phyloP scores from a whole-genome alignment of 2,797 vertebrate genomes.

The Trematomus bernacchii region DNA sequence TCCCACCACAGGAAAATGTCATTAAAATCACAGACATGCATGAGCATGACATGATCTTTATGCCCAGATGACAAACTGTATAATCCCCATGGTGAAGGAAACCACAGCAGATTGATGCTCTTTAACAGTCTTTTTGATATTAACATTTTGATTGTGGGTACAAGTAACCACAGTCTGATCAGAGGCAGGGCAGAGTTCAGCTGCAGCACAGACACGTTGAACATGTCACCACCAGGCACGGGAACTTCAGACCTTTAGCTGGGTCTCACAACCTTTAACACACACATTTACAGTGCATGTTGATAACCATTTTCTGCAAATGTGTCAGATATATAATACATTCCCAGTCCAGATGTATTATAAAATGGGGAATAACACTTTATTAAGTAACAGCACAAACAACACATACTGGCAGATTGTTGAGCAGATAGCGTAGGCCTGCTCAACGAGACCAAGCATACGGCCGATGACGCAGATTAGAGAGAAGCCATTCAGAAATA shows the following conservation, averaged over 20 bases:
- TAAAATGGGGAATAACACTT: slow-evolving; percentile 35
- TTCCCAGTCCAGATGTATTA: slow-evolving; percentile 29
- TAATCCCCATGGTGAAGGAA: slow-evolving; percentile 12
- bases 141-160: slow-evolving; percentile 2
- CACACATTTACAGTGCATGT: background rate
- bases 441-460: slow-evolving; percentile 24
- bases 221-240: slow-evolving; percentile 12
- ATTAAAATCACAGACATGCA: background rate
- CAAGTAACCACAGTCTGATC: slow-evolving; percentile 16
- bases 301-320: background rate
- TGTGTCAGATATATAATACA: background rate
- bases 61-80: slow-evolving; percentile 18
- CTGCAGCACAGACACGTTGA: slow-evolving; percentile 14
- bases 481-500: slow-evolving; percentile 44
- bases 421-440: slow-evolving; percentile 25
- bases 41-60: slow-evolving; percentile 3
- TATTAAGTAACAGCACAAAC: slow-evolving; percentile 21
- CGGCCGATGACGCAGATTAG: slow-evolving; percentile 63
- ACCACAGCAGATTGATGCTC: slow-evolving; percentile 14
- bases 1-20: background rate
- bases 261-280: slow-evolving; percentile 3
- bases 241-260: background rate
- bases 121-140: slow-evolving; percentile 11
- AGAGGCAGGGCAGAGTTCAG: slow-evolving; percentile 26
- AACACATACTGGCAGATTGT: slow-evolving; percentile 26